These are phyloP conservation scores for Amaurobius ferox DNA, from an alignment of 2,888 invertebrate species.

Conservation along the genomic window DNA sequence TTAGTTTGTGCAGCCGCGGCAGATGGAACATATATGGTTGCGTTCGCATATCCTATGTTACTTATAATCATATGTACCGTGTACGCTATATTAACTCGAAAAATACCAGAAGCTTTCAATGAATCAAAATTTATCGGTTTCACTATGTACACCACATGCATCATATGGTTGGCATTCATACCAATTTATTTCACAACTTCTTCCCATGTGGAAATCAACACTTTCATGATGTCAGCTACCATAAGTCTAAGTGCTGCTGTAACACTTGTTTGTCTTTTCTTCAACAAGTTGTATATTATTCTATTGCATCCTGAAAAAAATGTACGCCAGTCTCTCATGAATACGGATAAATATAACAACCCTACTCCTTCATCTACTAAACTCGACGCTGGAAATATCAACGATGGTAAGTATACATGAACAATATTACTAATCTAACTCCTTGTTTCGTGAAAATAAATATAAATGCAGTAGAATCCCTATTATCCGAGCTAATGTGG, in stretches of 20 bases:
- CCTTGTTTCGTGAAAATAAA: too few relatives aligned
- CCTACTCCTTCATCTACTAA: constrained; percentile 35
- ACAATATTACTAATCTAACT: too few relatives aligned
- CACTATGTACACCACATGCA: constrained; percentile 96
- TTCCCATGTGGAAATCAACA: constrained; percentile 85
- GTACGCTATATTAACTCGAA: constrained; percentile 78
- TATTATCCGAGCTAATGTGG: too few relatives aligned
- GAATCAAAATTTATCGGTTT: constrained; percentile 79
- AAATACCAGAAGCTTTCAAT: constrained; percentile 79
- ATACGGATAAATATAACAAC: constrained; percentile 54
- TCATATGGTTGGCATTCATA: constrained; percentile 79
- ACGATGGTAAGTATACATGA: constrained; percentile 70
- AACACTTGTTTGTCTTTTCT: constrained; percentile 93
- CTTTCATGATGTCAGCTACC: constrained; percentile 96
- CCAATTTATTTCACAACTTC: constrained; percentile 82
- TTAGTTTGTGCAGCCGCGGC: constrained; percentile 92
- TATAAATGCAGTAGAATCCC: too few relatives aligned
- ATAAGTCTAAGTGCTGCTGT: constrained; percentile 96
- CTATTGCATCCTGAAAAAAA: constrained; percentile 92
- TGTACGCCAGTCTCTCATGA: constrained; percentile 83
- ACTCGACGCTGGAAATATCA: constrained; percentile 58
- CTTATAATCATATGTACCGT: constrained; percentile 85
- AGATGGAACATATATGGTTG: constrained; percentile 84
- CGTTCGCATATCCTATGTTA: constrained; percentile 91
- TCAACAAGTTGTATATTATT: constrained; percentile 95